Percentiles rank a stretch among this genome's conserved stretches.
phyloP scores from a whole-genome alignment of 1,140 invertebrate genomes.

The Philaenus spumarius region DNA sequence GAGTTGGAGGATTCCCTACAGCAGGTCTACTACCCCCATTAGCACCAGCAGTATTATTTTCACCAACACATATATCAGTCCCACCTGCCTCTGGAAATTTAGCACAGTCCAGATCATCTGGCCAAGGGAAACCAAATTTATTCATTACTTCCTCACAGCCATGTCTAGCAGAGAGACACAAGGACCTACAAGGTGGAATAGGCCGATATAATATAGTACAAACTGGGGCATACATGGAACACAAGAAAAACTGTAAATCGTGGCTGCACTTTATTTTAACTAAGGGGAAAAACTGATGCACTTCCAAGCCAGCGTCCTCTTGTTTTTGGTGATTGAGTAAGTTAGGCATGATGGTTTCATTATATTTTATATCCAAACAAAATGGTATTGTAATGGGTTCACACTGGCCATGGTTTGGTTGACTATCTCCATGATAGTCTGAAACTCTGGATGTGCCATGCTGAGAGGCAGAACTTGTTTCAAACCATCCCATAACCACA shows the following conservation, averaged over 20 bases:
- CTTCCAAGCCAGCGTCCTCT: slow-evolving; percentile 88
- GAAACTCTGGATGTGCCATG: slow-evolving; percentile 14
- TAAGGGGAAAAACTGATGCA: slow-evolving; percentile 92
- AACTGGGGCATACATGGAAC: slow-evolving; percentile 91
- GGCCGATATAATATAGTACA: slow-evolving; percentile 88
- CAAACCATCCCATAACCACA: too few species aligned
- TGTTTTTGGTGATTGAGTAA: slow-evolving; percentile 87
- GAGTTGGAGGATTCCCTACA: not conserved
- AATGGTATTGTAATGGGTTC: slow-evolving; percentile 88
- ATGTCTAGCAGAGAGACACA: slow-evolving; percentile 79
- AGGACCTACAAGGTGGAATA: slow-evolving; percentile 84
- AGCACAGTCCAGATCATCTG: slow-evolving; percentile 83
- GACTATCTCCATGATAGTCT: slow-evolving; percentile 17
- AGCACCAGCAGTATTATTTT: slow-evolving; percentile 53
- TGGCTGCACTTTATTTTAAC: slow-evolving; percentile 94
- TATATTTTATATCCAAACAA: slow-evolving; percentile 90
- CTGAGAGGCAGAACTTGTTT: slow-evolving; percentile 11
- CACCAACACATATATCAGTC: slow-evolving; percentile 74
- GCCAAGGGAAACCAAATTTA: slow-evolving; percentile 92
- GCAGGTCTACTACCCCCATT: slow-evolving; percentile 20
- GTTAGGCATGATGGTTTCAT: slow-evolving; percentile 95
- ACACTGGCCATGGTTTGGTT: slow-evolving; percentile 74
- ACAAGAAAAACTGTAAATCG: slow-evolving; percentile 92
- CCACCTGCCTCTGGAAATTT: slow-evolving; percentile 72
- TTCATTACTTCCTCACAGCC: slow-evolving; percentile 91